Evolutionary conservation across 1,140 invertebrate genomes (phyloP).

Genomic region (Hydropsyche tenuis): DNA sequence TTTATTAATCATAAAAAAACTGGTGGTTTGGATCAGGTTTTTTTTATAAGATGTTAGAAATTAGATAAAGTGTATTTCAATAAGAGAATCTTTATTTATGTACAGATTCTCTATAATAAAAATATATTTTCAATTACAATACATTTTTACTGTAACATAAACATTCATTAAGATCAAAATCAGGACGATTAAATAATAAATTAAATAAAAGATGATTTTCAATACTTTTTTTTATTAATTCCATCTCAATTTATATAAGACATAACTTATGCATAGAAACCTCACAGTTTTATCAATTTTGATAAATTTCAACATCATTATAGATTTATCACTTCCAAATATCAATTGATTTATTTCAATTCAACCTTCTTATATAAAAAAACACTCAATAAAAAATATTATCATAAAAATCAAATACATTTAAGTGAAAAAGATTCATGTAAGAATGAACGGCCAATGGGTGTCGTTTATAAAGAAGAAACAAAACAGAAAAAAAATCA

Average conservation of each 20-base stretch:
- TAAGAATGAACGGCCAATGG: too few species aligned
- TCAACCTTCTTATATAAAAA: slow-evolving; percentile 16
- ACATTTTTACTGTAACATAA: too few species aligned
- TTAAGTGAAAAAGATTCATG: not conserved
- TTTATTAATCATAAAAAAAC: too few species aligned
- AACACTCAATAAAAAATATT: slow-evolving; percentile 23
- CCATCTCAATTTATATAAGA: slow-evolving; percentile 14
- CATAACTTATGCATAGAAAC: slow-evolving; percentile 12
- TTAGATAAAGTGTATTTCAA: too few species aligned
- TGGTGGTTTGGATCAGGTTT: too few species aligned
- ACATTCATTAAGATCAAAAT: too few species aligned
- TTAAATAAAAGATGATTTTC: not conserved
- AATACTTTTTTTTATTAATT: slow-evolving; percentile 14
- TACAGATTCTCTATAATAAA: too few species aligned
- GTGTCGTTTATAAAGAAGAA: too few species aligned
- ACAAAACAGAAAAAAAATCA: not conserved
- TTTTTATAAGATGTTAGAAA: too few species aligned
- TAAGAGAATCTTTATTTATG: too few species aligned
- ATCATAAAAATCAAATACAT: slow-evolving; percentile 7
- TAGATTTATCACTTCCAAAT: slow-evolving; percentile 4
- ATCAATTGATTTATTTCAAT: not conserved
- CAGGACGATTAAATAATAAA: not conserved
- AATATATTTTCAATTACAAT: too few species aligned
- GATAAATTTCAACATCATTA: slow-evolving; percentile 25
- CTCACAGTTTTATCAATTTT: not conserved